Evolutionary conservation across 1,140 invertebrate species (phyloP).

Genomic region (Tetramorium simillimum): DNA sequence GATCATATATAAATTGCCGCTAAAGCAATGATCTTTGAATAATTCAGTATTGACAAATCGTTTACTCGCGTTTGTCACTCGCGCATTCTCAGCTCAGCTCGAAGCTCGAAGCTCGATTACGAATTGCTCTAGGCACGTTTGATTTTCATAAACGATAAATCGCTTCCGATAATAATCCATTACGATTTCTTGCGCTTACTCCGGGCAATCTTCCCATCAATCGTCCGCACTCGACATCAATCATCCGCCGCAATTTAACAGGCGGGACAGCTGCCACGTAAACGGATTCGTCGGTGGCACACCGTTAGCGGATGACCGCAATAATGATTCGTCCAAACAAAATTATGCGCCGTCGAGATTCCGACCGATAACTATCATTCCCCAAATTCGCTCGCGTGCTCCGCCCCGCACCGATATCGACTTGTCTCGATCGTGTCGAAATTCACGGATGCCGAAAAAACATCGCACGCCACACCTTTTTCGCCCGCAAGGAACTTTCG

Average conservation of each 20-base stretch:
- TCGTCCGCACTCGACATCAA: slow-evolving; percentile 60
- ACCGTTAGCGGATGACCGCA: slow-evolving; percentile 70
- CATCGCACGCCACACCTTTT: neutral
- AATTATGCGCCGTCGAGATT: slow-evolving; percentile 72
- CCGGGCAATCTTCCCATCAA: slow-evolving; percentile 51
- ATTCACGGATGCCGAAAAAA: slow-evolving; percentile 10
- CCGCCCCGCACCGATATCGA: neutral
- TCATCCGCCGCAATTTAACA: slow-evolving; percentile 66
- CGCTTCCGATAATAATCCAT: slow-evolving; percentile 49
- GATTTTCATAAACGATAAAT: slow-evolving; percentile 53
- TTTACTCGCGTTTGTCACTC: neutral
- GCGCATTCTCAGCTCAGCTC: neutral
- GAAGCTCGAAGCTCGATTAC: slow-evolving; percentile 15
- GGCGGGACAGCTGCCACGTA: slow-evolving; percentile 66
- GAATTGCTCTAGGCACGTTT: neutral
- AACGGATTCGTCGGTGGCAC: slow-evolving; percentile 65
- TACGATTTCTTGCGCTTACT: slow-evolving; percentile 52
- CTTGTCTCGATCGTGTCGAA: neutral
- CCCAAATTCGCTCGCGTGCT: slow-evolving; percentile 52
- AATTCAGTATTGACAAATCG: slow-evolving; percentile 38
- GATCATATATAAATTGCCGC: neutral
- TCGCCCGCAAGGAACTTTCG: slow-evolving; percentile 16
- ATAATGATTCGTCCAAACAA: slow-evolving; percentile 77
- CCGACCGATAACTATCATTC: slow-evolving; percentile 52
- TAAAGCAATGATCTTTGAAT: slow-evolving; percentile 9